Percentiles rank a stretch among this genome's conserved stretches.
Conservation (phyloP, 23 tunicate genomes). For the Styela plicata region DNA sequence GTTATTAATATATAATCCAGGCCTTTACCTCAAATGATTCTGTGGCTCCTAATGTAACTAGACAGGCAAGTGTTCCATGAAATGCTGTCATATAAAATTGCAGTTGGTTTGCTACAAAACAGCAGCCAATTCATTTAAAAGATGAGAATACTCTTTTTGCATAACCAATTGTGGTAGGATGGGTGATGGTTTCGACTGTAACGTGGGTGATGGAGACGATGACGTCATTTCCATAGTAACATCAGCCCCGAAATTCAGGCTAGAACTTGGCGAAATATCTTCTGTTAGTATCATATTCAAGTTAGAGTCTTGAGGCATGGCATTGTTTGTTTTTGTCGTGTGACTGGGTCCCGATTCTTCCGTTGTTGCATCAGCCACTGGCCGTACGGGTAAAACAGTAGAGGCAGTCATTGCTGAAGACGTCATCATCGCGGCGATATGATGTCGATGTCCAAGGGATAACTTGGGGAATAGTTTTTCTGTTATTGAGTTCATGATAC, state of each 20-base stretch:
- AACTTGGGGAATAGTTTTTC: slow-evolving; percentile 75
- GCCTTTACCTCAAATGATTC: too few relatives aligned
- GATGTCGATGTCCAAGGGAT: slow-evolving; percentile 46
- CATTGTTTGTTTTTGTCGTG: not conserved
- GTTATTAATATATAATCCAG: too few relatives aligned
- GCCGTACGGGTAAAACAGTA: not conserved
- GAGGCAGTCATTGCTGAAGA: not conserved
- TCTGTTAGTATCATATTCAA: not conserved
- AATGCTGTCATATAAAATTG: too few relatives aligned
- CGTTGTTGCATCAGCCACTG: not conserved
- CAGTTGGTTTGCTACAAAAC: slow-evolving; percentile 20
- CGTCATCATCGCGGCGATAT: not conserved
- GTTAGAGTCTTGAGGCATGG: not conserved
- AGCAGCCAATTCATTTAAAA: slow-evolving; percentile 75
- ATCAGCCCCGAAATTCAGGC: not conserved
- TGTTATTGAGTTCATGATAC: slow-evolving; percentile 80
- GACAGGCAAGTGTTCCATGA: too few relatives aligned
- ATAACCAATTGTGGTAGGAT: slow-evolving; percentile 52
- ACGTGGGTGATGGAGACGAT: slow-evolving; percentile 29
- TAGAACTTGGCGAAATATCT: slow-evolving; percentile 12
- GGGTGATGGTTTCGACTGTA: slow-evolving; percentile 34
- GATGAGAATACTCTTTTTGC: slow-evolving; percentile 71
- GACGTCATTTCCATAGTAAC: slow-evolving; percentile 38
- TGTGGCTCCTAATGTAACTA: too few relatives aligned
- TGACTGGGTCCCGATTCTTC: slow-evolving; percentile 9